Conservation (phyloP, 2,888 invertebrate species). For the Acleris sparsana region DNA sequence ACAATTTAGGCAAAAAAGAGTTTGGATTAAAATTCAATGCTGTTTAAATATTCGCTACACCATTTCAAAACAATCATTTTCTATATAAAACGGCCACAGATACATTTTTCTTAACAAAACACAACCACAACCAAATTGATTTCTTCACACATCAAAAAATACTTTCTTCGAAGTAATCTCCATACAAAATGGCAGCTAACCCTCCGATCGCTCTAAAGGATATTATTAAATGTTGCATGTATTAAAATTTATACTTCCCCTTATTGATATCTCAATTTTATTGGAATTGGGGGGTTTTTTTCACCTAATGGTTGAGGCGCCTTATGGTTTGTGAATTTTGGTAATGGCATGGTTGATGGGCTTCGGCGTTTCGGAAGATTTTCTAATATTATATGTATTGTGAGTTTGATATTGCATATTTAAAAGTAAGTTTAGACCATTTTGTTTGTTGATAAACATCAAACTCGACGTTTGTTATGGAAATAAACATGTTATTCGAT, state of each 20-base stretch:
- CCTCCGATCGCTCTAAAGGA: conserved; percentile 50
- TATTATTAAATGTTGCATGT: conserved; percentile 79
- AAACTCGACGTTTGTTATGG: too few species aligned
- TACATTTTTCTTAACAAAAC: neutral
- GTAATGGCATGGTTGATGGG: conserved; percentile 22
- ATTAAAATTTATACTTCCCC: conserved; percentile 66
- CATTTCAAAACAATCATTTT: too few species aligned
- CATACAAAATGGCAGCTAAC: conserved; percentile 38
- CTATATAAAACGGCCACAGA: too few species aligned
- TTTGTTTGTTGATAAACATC: too few species aligned
- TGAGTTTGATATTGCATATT: too few species aligned
- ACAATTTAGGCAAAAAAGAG: too few species aligned
- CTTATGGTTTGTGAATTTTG: conserved; percentile 62
- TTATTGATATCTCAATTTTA: conserved; percentile 61
- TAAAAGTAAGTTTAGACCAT: too few species aligned
- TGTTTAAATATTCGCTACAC: too few species aligned
- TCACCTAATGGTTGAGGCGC: conserved; percentile 47
- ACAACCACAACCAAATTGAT: conserved; percentile 23
- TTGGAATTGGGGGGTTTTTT: conserved; percentile 51
- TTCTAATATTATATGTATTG: too few species aligned
- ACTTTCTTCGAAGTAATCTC: conserved; percentile 19
- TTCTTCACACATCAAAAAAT: conserved; percentile 11
- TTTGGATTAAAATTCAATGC: too few species aligned
- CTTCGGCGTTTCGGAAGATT: neutral
- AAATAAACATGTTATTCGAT: too few species aligned